Percentiles rank a stretch among this genome's conserved stretches.
phyloP scores from a whole-genome alignment of 1,140 invertebrate species.

The Pachypsylla venusta region DNA sequence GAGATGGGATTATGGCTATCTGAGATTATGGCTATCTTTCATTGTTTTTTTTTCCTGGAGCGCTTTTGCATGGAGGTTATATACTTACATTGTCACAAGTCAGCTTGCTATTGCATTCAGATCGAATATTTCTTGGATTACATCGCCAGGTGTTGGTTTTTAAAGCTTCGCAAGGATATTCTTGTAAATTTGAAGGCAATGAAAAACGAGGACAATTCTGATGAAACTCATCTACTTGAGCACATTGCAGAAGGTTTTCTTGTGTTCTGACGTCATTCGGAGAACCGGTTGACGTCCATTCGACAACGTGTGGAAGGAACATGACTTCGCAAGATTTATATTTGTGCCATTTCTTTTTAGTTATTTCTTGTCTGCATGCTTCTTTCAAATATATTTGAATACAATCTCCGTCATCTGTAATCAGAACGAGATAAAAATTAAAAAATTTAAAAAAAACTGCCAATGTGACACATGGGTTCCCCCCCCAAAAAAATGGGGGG shows the following conservation, averaged over 20 bases:
- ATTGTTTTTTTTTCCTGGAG: too few species aligned
- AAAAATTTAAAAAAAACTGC: too few species aligned
- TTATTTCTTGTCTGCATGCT: conserved; percentile 2
- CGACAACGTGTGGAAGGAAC: neutral
- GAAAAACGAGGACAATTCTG: neutral
- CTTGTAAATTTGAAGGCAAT: neutral
- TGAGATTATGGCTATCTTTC: too few species aligned
- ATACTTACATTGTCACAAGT: neutral
- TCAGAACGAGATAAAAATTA: too few species aligned
- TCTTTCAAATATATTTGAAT: conserved; percentile 7
- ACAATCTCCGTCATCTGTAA: neutral
- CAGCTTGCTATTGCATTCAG: neutral
- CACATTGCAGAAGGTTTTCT: neutral
- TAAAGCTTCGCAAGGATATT: neutral
- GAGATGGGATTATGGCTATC: too few species aligned
- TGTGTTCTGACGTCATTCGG: neutral
- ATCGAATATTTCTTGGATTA: neutral
- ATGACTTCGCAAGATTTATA: conserved; percentile 5
- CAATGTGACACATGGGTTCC: too few species aligned
- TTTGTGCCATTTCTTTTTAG: conserved; percentile 1
- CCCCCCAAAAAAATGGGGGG: too few species aligned
- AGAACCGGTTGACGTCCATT: neutral
- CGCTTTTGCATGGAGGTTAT: neutral
- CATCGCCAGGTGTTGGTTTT: conserved; percentile 5
- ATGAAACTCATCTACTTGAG: neutral